Evolutionary conservation across 2,888 invertebrate species (phyloP).

Genomic region (Bruchidius siliquastri): DNA sequence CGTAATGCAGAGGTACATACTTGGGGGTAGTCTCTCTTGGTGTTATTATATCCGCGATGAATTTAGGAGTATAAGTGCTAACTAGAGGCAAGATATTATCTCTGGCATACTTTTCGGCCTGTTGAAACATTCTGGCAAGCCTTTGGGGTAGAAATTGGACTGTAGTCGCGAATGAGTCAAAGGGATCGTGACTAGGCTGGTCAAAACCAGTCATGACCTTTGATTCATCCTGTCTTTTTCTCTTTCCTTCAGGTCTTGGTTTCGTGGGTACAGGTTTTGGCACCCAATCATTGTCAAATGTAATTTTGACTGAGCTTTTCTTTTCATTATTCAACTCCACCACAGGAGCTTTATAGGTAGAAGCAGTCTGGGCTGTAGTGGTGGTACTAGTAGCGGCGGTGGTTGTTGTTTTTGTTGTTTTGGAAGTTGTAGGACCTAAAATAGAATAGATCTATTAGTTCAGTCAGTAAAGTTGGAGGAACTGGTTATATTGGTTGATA

Average conservation of each 20-base stretch:
- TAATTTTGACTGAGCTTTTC: constrained; percentile 5
- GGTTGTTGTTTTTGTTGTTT: constrained; percentile 34
- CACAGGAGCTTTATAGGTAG: constrained; percentile 34
- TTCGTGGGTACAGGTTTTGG: constrained; percentile 25
- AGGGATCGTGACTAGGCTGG: constrained; percentile 25
- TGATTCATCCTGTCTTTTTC: constrained; percentile 38
- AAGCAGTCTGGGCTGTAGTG: constrained; percentile 19
- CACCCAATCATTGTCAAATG: constrained; percentile 31
- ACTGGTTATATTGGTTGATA: too few species aligned
- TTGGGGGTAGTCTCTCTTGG: constrained; percentile 32
- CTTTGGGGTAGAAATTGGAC: constrained; percentile 77
- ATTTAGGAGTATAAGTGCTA: constrained; percentile 72
- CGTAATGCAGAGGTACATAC: constrained; percentile 42
- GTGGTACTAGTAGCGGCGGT: neutral
- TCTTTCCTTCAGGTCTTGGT: constrained; percentile 31
- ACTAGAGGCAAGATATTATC: constrained; percentile 72
- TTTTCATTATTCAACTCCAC: constrained; percentile 25
- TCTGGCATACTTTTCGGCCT: constrained; percentile 76
- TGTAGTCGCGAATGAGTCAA: constrained; percentile 50
- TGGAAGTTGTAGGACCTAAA: neutral
- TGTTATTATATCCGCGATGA: constrained; percentile 48
- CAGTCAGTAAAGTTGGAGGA: too few species aligned
- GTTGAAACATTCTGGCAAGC: constrained; percentile 71
- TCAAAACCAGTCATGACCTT: neutral
- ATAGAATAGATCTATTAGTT: neutral